Percentiles rank a stretch among this genome's conserved stretches.
Evolutionary conservation across 2,888 invertebrate species (phyloP).

Genomic region (Neoascia interrupta): DNA sequence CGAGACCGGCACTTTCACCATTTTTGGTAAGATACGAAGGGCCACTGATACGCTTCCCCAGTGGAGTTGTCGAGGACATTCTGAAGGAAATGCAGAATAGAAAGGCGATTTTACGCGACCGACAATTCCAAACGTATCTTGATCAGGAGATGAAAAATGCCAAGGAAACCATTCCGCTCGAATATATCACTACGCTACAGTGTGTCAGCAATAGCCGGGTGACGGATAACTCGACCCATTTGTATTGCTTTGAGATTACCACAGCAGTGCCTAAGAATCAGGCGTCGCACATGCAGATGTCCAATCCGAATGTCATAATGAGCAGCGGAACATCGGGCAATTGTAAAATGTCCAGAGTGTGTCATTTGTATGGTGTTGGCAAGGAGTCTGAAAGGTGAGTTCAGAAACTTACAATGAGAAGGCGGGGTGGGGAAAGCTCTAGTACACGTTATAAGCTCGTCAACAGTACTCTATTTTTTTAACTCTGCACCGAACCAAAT

Average conservation of each 20-base stretch:
- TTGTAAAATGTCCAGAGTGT: constrained; percentile 76
- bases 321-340: constrained; percentile 77
- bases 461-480: too few relatives aligned
- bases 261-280: constrained; percentile 77
- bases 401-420: too few relatives aligned
- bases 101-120: constrained; percentile 86
- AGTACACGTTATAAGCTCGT: too few relatives aligned
- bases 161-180: constrained; percentile 86
- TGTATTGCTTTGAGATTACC: constrained; percentile 79
- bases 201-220: constrained; percentile 80
- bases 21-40: constrained; percentile 78
- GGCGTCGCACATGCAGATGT: constrained; percentile 70
- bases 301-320: constrained; percentile 78
- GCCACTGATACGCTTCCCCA: constrained; percentile 78
- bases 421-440: too few relatives aligned
- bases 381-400: constrained; percentile 78
- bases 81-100: constrained; percentile 88
- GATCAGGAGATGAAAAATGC: constrained; percentile 86
- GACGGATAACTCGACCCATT: constrained; percentile 79
- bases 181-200: constrained; percentile 80
- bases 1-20: constrained; percentile 77
- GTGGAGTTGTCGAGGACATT: constrained; percentile 85
- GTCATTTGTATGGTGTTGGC: constrained; percentile 79
- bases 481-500: too few relatives aligned
- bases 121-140: constrained; percentile 86